phyloP scores from a whole-genome alignment of 92 coral and sea anemone species.

The Zoanthus sansibaricus region DNA sequence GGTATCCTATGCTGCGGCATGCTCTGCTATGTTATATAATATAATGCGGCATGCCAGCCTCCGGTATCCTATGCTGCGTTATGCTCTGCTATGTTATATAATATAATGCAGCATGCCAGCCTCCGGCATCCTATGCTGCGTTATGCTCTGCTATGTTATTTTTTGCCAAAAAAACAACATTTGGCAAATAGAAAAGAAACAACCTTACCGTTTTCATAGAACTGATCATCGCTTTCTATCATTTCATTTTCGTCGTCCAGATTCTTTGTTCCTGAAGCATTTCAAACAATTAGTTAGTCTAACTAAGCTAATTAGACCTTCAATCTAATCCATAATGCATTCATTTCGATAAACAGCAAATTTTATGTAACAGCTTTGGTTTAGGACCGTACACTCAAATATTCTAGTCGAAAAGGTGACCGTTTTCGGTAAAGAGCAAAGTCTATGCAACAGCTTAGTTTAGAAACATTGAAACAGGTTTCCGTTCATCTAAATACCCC shows the following conservation, averaged over 20 bases:
- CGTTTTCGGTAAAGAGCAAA: too few relatives aligned
- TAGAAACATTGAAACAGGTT: too few relatives aligned
- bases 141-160: background rate
- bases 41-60: too few relatives aligned
- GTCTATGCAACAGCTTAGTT: too few relatives aligned
- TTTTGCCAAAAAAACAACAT: background rate
- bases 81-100: background rate
- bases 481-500: too few relatives aligned
- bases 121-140: background rate
- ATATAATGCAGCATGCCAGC: too few relatives aligned
- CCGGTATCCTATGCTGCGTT: background rate
- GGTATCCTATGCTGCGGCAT: too few relatives aligned
- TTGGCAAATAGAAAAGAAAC: background rate
- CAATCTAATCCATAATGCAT: background rate
- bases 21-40: background rate
- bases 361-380: too few relatives aligned
- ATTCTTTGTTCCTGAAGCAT: background rate
- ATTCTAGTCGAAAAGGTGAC: too few relatives aligned
- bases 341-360: too few relatives aligned
- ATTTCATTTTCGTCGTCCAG: conserved; percentile 29
- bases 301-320: background rate
- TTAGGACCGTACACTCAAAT: too few relatives aligned
- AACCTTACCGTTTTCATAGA: conserved; percentile 15
- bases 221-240: conserved; percentile 18
- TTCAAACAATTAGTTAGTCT: background rate